phyloP scores from a whole-genome alignment of 2,797 vertebrate species.

The Columba guinea region DNA sequence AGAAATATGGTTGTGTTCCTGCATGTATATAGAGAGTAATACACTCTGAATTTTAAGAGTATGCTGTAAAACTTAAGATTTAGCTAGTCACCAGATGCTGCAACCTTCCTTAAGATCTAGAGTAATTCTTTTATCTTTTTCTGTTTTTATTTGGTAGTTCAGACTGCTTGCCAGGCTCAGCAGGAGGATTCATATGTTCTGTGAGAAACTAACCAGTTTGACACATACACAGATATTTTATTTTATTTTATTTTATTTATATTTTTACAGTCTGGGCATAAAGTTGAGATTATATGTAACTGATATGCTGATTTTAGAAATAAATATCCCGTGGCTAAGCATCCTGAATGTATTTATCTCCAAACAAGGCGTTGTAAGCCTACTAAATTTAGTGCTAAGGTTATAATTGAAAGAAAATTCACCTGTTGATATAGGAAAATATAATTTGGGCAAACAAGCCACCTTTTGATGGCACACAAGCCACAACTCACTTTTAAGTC shows the following conservation, averaged over 20 bases:
- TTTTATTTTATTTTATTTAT: not conserved
- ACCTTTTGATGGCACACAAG: not conserved
- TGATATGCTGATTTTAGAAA: not conserved
- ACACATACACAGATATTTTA: not conserved
- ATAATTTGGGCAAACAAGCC: not conserved
- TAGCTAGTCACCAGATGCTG: not conserved
- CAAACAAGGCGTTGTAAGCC: not conserved
- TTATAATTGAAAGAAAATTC: not conserved
- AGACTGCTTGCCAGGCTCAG: not conserved
- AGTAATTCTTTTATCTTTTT: not conserved
- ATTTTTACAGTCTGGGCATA: not conserved
- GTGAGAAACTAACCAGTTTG: not conserved
- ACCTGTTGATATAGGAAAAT: not conserved
- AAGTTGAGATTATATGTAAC: not conserved
- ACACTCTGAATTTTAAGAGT: not conserved
- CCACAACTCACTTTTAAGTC: not conserved
- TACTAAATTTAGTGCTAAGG: not conserved
- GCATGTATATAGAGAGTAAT: not conserved
- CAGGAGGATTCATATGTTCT: not conserved
- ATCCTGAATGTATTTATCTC: not conserved
- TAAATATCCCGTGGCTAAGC: not conserved
- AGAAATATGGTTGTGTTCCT: not conserved
- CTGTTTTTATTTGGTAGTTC: not conserved
- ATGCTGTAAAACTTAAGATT: not conserved
- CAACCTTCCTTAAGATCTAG: not conserved